Evolutionary conservation across 2,113 vertebrate species (phyloP).

Genomic region (Salminus brasiliensis): DNA sequence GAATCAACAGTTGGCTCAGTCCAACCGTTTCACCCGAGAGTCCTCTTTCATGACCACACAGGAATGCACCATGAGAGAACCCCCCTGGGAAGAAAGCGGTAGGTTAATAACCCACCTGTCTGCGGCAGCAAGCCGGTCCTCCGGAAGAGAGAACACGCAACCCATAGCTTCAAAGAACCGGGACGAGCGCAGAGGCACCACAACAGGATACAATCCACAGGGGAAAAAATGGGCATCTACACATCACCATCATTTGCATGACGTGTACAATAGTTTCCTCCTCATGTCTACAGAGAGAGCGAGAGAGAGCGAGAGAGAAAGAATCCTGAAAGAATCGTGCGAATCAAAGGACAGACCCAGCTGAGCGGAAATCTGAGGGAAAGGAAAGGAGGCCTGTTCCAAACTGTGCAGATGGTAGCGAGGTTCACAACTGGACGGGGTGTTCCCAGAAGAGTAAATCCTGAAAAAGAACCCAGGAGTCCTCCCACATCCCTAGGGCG

Average conservation of each 20-base stretch:
- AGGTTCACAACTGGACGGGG: background rate
- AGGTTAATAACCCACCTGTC: slow-evolving; percentile 83
- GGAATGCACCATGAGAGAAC: background rate
- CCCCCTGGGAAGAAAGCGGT: background rate
- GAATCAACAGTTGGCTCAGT: too few species aligned
- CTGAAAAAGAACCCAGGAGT: background rate
- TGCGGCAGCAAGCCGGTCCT: slow-evolving; percentile 73
- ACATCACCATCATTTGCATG: background rate
- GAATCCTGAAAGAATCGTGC: background rate
- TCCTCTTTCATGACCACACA: background rate
- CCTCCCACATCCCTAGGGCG: background rate
- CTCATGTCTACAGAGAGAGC: background rate
- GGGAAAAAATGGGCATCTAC: background rate
- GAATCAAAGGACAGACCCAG: background rate
- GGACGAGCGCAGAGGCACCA: background rate
- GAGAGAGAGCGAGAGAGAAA: background rate
- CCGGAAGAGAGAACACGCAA: slow-evolving; percentile 83
- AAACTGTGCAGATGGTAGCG: background rate
- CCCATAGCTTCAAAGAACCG: slow-evolving; percentile 77
- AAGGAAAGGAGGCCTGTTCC: background rate
- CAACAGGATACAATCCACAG: background rate
- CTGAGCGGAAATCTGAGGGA: background rate
- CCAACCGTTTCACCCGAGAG: background rate
- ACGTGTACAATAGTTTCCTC: background rate
- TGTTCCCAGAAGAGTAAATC: background rate